phyloP scores from a whole-genome alignment of 2,888 invertebrate species.

The Ectobius pallidus region DNA sequence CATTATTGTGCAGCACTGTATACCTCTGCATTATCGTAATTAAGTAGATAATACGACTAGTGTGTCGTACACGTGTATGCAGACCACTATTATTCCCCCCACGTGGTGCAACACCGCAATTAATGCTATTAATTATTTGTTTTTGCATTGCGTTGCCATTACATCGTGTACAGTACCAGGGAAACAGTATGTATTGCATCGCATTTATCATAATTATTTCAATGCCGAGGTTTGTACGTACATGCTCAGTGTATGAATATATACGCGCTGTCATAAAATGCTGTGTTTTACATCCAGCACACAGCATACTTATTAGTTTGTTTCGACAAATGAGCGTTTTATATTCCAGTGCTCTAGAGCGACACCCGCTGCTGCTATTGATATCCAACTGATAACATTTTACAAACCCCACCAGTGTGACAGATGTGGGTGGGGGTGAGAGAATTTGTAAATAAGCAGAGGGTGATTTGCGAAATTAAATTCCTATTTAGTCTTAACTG shows the following conservation, averaged over 20 bases:
- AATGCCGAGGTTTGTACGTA: too few relatives aligned
- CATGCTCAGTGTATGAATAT: neutral
- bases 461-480: too few relatives aligned
- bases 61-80: neutral
- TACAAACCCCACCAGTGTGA: too few relatives aligned
- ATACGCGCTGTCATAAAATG: neutral
- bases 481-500: too few relatives aligned
- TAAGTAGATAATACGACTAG: too few relatives aligned
- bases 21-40: too few relatives aligned
- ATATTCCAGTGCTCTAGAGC: too few relatives aligned
- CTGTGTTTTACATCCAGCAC: neutral
- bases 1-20: too few relatives aligned
- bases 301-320: neutral
- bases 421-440: too few relatives aligned
- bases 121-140: slow-evolving; percentile 11
- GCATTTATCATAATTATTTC: slow-evolving; percentile 15
- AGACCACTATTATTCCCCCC: too few relatives aligned
- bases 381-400: neutral
- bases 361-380: neutral
- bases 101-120: neutral
- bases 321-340: neutral
- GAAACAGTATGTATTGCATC: neutral
- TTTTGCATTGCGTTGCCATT: neutral
- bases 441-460: too few relatives aligned
- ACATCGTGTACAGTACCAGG: neutral